Base-by-base conservation (phyloP, 2,113 vertebrate genomes). In the Tinamus guttatus region DNA sequence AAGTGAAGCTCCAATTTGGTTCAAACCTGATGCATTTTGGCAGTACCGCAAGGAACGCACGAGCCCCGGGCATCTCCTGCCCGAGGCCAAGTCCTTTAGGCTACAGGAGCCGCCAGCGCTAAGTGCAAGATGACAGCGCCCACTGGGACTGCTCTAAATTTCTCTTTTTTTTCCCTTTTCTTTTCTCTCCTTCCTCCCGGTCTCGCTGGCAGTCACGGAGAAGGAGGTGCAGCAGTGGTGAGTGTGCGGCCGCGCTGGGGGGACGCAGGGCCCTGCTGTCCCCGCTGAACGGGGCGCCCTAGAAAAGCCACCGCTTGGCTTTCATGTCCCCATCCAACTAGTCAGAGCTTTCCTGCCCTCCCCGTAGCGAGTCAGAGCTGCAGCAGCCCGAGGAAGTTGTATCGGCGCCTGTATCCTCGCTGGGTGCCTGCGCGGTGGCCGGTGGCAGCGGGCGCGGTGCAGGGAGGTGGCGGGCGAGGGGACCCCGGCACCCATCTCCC, bases 141-240 rank as follows among this genome's bases (percentile, higher is more conserved):
- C 30, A 1, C 30, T 24, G 58, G 51, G 38, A 69, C 86, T 65
- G 7, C 8, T 8, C 96, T 98, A n/a, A 96, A 74, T 54, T 38
- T 59, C 64, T 41, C 47, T 65, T 2, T 40, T 43, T 47, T 22
- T 62, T 3, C 32, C 3, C 41, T 52, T 24, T 62, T n/a, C 60
- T 38, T 5, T 60, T 54, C 45, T 41, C 47, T 74, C 71, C 90
- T 8, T 54, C 91, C 75, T 96, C 58, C 96, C 95, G 36, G 89
- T 97, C 98, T 98, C 94, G 98, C 93, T 98, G 97, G 69, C 98
- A 99, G 99, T 99, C 96, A 99, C 99, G 0, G 99, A 99, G 97
- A 99, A 99, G 96, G 99, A 99, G 81, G 99, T 99, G 70, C 99
- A 99, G 97, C 99, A 99, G 96, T 99, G 99, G 99, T 99, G 97